These are phyloP conservation scores for Cydia strobilella DNA, from an alignment of 1,140 invertebrate species.

Conservation along the genomic window DNA sequence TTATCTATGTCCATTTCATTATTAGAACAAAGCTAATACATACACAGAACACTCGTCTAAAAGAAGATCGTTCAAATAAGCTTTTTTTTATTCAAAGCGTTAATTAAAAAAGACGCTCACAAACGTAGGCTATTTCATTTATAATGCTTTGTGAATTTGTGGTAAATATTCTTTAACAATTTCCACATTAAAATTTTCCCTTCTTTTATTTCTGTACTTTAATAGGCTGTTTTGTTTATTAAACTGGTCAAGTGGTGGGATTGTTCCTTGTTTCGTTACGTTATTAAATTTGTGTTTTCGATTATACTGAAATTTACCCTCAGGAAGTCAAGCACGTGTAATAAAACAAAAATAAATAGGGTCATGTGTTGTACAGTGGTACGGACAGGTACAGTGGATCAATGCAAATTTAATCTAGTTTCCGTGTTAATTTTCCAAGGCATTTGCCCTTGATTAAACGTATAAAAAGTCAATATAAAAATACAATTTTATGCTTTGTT, in stretches of 20 bases:
- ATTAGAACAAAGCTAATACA: constrained; percentile 26
- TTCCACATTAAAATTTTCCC: neutral
- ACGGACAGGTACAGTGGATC: too few relatives aligned
- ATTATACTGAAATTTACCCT: neutral
- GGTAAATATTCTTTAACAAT: constrained; percentile 17
- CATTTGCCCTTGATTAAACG: too few relatives aligned
- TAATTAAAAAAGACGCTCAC: constrained; percentile 25
- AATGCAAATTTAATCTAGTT: too few relatives aligned
- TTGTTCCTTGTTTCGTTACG: neutral
- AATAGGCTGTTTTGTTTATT: neutral
- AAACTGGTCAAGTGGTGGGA: neutral
- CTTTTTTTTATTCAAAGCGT: constrained; percentile 9
- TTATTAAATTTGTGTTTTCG: neutral
- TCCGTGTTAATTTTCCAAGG: too few relatives aligned
- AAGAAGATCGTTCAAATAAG: neutral
- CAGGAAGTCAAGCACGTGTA: neutral
- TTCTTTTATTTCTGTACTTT: neutral
- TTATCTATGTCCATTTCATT: neutral
- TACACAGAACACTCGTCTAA: neutral
- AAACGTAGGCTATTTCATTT: neutral
- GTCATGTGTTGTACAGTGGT: too few relatives aligned
- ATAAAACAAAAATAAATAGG: too few relatives aligned
- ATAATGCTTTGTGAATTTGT: constrained; percentile 4
- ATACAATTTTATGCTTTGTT: too few relatives aligned
- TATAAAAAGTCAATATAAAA: too few relatives aligned